phyloP scores from a whole-genome alignment of 2,888 invertebrate species.

The Cerceris rybyensis region DNA sequence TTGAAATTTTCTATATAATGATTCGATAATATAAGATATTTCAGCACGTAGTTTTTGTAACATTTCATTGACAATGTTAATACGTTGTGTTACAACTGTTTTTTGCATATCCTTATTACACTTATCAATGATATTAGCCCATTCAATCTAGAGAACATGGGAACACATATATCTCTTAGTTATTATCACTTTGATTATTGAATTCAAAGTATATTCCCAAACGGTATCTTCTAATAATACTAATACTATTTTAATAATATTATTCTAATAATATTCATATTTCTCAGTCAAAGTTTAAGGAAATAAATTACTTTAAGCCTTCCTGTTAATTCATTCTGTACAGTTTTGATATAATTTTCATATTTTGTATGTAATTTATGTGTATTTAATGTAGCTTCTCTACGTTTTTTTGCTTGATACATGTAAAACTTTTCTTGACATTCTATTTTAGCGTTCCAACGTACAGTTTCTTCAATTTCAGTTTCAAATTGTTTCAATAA shows the following conservation, averaged over 20 bases:
- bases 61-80: conserved; percentile 65
- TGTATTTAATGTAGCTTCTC: conserved; percentile 54
- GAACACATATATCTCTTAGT: background rate
- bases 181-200: too few species aligned
- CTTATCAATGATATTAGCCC: conserved; percentile 48
- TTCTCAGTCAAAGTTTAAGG: background rate
- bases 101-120: conserved; percentile 61
- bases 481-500: conserved; percentile 51
- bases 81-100: conserved; percentile 64
- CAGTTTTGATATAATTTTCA: conserved; percentile 53
- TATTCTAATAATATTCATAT: background rate
- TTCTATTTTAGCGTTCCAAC: conserved; percentile 55
- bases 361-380: conserved; percentile 58
- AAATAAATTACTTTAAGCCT: conserved; percentile 62
- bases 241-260: too few species aligned
- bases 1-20: conserved; percentile 67
- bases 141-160: conserved; percentile 52
- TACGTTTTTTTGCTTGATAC: conserved; percentile 71
- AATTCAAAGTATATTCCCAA: background rate
- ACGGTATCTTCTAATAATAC: background rate
- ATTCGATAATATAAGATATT: conserved; percentile 60
- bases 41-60: conserved; percentile 69
- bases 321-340: conserved; percentile 58
- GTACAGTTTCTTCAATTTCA: conserved; percentile 61
- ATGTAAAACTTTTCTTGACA: conserved; percentile 61